phyloP scores from a whole-genome alignment of 2,797 vertebrate genomes.

The Pristis pectinata region DNA sequence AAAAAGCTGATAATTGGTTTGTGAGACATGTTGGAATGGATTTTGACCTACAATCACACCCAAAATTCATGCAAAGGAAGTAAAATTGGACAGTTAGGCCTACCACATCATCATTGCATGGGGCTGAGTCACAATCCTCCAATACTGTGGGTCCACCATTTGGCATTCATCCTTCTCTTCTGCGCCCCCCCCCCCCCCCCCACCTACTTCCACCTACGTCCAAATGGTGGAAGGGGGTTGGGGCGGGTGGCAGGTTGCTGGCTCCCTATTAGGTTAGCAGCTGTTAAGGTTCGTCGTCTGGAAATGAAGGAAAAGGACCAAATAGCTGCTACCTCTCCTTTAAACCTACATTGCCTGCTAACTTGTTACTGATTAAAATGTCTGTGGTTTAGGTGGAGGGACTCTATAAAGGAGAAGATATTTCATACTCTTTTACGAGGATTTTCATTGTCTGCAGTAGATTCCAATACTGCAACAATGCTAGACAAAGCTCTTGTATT shows the following conservation, averaged over 20 bases:
- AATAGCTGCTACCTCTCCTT: not conserved
- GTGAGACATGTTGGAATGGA: not conserved
- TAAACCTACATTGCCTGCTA: not conserved
- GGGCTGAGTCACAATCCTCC: not conserved
- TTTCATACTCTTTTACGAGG: not conserved
- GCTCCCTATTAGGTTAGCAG: not conserved
- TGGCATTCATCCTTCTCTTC: too few relatives aligned
- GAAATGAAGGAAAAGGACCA: not conserved
- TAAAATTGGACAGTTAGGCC: not conserved
- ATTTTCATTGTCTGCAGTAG: not conserved
- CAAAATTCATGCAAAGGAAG: too few relatives aligned
- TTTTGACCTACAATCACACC: not conserved
- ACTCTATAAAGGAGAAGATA: not conserved
- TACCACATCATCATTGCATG: not conserved
- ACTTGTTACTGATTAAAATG: not conserved
- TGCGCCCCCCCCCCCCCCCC: not conserved
- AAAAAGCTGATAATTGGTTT: not conserved
- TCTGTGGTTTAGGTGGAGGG: not conserved
- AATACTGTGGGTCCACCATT: not conserved
- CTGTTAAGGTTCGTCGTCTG: not conserved
- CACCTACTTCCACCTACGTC: too few relatives aligned
- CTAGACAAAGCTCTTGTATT: not conserved
- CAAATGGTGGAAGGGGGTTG: not conserved
- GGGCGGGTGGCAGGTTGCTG: not conserved
- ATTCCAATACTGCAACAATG: not conserved